Conservation (phyloP, 2,797 vertebrate genomes). For the Gadopsis marmoratus region DNA sequence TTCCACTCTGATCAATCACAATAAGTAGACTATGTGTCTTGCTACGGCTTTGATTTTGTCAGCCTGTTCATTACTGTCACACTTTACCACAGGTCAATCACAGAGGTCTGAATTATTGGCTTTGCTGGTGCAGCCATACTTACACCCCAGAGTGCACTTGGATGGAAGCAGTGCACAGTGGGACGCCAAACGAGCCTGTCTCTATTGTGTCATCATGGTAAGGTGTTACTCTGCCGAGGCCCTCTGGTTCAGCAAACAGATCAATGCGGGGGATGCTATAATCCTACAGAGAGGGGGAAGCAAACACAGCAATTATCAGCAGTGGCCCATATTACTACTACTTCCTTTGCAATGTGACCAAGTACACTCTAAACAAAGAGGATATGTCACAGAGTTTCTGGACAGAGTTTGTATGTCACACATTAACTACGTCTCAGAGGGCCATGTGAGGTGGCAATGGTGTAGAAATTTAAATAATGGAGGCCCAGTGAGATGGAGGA, state of each 20-base stretch:
- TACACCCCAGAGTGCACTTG: constrained; percentile 94
- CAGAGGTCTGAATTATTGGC: not conserved
- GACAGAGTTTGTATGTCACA: not conserved
- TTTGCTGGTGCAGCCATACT: constrained; percentile 74
- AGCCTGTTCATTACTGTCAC: not conserved
- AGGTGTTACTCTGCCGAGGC: constrained; percentile 86
- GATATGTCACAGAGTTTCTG: not conserved
- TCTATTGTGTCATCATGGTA: constrained; percentile 92
- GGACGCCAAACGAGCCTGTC: constrained; percentile 87
- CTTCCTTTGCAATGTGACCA: not conserved
- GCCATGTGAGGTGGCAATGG: not conserved
- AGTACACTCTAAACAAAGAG: not conserved
- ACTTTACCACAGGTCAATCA: constrained; percentile 2
- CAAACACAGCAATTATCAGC: constrained; percentile 38
- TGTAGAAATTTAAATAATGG: not conserved
- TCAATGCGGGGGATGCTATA: constrained; percentile 93
- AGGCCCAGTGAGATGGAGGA: constrained; percentile 22
- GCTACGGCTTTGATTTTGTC: constrained; percentile 4
- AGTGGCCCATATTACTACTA: not conserved
- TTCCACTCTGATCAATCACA: constrained; percentile 15
- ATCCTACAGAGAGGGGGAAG: constrained; percentile 84
- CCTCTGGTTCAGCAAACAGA: constrained; percentile 92
- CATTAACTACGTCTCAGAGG: not conserved
- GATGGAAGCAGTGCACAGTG: constrained; percentile 91
- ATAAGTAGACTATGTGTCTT: not conserved